These are phyloP conservation scores for Neolamprologus caudopunctatus DNA, from an alignment of 2,113 vertebrate genomes.

Conservation along the genomic window DNA sequence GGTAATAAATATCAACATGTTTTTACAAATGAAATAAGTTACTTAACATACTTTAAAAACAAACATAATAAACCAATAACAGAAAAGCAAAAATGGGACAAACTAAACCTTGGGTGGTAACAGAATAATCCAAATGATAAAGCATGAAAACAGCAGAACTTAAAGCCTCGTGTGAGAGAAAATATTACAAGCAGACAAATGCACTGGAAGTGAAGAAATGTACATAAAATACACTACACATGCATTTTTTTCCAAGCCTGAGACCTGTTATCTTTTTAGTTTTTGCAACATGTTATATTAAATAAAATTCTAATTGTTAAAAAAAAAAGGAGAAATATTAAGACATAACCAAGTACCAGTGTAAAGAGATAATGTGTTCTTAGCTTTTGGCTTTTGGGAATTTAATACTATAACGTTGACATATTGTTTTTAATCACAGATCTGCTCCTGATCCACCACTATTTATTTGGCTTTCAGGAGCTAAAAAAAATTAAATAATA, in stretches of 20 bases:
- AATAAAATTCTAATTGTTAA: slow-evolving; percentile 5
- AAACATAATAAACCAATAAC: slow-evolving; percentile 50
- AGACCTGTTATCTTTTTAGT: slow-evolving; percentile 2
- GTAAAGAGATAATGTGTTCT: slow-evolving; percentile 16
- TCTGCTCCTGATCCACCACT: background rate
- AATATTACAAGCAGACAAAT: slow-evolving; percentile 23
- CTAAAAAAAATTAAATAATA: background rate
- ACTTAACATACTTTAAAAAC: slow-evolving; percentile 70
- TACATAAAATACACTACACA: slow-evolving; percentile 35
- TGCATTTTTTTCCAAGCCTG: slow-evolving; percentile 42
- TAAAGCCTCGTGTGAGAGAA: slow-evolving; percentile 40
- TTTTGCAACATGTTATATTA: slow-evolving; percentile 9
- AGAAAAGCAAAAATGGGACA: slow-evolving; percentile 41
- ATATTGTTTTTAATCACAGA: slow-evolving; percentile 8
- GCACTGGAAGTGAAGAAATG: slow-evolving; percentile 9
- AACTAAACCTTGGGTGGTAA: slow-evolving; percentile 16
- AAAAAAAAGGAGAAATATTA: background rate
- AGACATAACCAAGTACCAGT: slow-evolving; percentile 49
- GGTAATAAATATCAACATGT: slow-evolving; percentile 80
- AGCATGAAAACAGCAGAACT: slow-evolving; percentile 42
- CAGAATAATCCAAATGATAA: slow-evolving; percentile 40
- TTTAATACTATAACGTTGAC: background rate
- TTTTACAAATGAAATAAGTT: slow-evolving; percentile 82
- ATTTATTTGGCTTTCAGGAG: slow-evolving; percentile 40
- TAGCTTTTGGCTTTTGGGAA: background rate